Percentiles rank a stretch among this genome's conserved stretches.
phyloP scores from a whole-genome alignment of 2,113 vertebrate species.

The Ivindomyrus marchei region DNA sequence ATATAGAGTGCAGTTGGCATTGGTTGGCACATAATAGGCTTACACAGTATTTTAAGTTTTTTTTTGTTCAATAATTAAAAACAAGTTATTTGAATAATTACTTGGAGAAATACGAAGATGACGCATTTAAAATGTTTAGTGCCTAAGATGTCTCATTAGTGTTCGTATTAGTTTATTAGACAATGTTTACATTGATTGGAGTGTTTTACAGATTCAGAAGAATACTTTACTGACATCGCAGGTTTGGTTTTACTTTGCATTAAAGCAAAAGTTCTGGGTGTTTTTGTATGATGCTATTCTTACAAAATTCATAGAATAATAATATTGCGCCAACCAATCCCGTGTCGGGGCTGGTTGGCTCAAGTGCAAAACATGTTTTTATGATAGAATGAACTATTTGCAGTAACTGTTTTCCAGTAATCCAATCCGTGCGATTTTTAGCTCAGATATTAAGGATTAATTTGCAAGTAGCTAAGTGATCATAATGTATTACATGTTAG shows the following conservation, averaged over 20 bases:
- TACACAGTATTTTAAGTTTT: neutral
- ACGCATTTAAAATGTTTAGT: neutral
- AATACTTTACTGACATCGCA: neutral
- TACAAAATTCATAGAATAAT: neutral
- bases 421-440: neutral
- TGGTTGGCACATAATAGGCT: neutral
- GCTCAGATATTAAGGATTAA: neutral
- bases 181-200: neutral
- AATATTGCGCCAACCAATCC: neutral
- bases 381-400: neutral
- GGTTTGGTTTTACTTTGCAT: neutral
- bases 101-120: neutral
- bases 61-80: neutral
- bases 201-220: neutral
- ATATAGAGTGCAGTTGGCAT: neutral
- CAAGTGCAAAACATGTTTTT: neutral
- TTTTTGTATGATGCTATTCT: neutral
- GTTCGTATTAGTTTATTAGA: neutral
- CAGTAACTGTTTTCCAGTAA: neutral
- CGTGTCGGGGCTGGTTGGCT: neutral
- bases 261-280: neutral
- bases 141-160: neutral
- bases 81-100: neutral
- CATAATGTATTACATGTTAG: neutral
- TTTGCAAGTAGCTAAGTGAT: neutral